Evolutionary conservation across 35 echinoderm and acorn worm genomes (phyloP).

Genomic region (Anneissia japonica): DNA sequence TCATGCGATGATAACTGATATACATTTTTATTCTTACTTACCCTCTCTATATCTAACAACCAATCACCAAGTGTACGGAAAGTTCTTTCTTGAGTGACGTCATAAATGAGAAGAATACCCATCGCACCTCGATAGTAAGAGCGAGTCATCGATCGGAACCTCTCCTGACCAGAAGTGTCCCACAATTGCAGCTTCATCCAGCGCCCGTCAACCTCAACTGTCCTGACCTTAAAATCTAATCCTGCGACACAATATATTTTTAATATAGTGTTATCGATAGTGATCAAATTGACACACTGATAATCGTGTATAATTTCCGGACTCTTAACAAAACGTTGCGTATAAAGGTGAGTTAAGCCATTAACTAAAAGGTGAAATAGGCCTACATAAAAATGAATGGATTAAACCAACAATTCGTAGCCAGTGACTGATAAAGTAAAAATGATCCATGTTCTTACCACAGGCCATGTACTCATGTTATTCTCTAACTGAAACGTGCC

Average conservation of each 20-base stretch:
- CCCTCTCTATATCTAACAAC: constrained; percentile 68
- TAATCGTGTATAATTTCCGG: not conserved
- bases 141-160: constrained; percentile 90
- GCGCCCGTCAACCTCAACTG: constrained; percentile 28
- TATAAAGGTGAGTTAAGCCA: not conserved
- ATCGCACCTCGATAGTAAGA: constrained; percentile 71
- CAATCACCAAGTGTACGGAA: constrained; percentile 48
- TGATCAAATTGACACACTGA: not conserved
- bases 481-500: no score
- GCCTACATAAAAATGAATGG: not conserved
- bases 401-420: not conserved
- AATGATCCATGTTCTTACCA: no score
- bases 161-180: constrained; percentile 78
- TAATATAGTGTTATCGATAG: not conserved
- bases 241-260: constrained; percentile 12
- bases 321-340: not conserved
- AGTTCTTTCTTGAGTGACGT: constrained; percentile 64
- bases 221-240: constrained; percentile 78
- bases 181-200: constrained; percentile 61
- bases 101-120: constrained; percentile 61
- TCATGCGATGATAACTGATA: not conserved
- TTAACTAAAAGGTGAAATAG: not conserved
- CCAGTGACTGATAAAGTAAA: not conserved
- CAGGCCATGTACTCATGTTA: no score
- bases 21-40: constrained; percentile 3